Conservation (phyloP, 2,113 vertebrate genomes). For the Ceratotherium simum region DNA sequence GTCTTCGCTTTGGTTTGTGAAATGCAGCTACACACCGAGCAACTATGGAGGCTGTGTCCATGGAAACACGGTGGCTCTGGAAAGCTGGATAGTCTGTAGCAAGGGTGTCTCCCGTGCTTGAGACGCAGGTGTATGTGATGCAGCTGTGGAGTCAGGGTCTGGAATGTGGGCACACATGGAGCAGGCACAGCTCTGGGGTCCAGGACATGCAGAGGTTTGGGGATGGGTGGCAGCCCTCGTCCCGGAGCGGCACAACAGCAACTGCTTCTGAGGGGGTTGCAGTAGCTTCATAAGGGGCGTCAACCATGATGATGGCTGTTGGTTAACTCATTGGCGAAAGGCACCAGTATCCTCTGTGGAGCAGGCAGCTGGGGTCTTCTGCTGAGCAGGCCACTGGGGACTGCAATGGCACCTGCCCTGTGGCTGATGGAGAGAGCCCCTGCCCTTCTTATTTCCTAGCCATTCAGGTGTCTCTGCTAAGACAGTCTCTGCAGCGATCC, state of each 20-base stretch:
- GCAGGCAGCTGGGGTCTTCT: neutral
- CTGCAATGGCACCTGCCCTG: neutral
- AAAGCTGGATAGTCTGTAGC: neutral
- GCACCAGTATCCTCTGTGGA: neutral
- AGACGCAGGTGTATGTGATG: neutral
- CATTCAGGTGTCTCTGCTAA: neutral
- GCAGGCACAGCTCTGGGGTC: neutral
- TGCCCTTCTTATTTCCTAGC: neutral
- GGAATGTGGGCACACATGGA: neutral
- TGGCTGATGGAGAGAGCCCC: neutral
- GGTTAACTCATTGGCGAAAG: neutral
- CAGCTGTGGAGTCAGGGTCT: neutral
- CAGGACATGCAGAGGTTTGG: neutral
- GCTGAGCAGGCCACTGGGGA: neutral
- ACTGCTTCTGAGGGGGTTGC: neutral
- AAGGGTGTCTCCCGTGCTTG: neutral
- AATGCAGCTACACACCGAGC: too few relatives aligned
- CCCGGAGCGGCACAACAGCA: too few relatives aligned
- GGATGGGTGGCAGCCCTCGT: neutral
- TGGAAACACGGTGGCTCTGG: too few relatives aligned
- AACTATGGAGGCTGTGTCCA: too few relatives aligned
- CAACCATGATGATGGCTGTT: neutral
- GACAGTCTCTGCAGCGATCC: neutral
- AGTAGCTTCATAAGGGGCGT: neutral
- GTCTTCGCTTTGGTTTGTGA: too few relatives aligned